Conservation (phyloP, 2,888 invertebrate genomes). For the Prostheceraeus crozeri region DNA sequence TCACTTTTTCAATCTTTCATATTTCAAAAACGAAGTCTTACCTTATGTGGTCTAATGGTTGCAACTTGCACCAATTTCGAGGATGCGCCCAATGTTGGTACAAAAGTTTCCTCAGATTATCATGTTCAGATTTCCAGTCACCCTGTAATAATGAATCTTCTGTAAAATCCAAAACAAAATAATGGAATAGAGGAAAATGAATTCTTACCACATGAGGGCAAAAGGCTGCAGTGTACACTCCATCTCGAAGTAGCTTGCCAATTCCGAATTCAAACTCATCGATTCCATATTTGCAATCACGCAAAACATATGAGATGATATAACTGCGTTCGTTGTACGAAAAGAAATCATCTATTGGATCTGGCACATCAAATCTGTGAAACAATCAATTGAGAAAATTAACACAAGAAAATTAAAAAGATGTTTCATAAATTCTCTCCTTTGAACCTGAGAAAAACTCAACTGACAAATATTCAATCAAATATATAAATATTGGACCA, state of each 20-base stretch:
- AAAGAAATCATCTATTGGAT: conserved; percentile 17
- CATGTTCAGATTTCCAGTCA: neutral
- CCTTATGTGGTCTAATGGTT: conserved; percentile 23
- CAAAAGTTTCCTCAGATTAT: neutral
- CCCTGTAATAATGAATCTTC: conserved; percentile 12
- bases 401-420: no score
- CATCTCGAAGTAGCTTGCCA: conserved; percentile 18
- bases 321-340: conserved; percentile 30
- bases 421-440: no score
- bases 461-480: no score
- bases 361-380: conserved; percentile 34
- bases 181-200: neutral
- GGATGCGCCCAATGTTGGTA: conserved; percentile 4
- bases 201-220: conserved; percentile 30
- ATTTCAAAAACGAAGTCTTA: no score
- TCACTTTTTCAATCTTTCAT: no score
- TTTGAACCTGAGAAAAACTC: no score
- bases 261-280: conserved; percentile 21
- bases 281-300: conserved; percentile 21
- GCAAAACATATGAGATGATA: conserved; percentile 29
- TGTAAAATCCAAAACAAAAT: neutral
- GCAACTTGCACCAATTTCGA: neutral
- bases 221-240: conserved; percentile 28
- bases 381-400: neutral
- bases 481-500: no score